Conservation (phyloP, 2,797 vertebrate species). For the Lates japonicus region DNA sequence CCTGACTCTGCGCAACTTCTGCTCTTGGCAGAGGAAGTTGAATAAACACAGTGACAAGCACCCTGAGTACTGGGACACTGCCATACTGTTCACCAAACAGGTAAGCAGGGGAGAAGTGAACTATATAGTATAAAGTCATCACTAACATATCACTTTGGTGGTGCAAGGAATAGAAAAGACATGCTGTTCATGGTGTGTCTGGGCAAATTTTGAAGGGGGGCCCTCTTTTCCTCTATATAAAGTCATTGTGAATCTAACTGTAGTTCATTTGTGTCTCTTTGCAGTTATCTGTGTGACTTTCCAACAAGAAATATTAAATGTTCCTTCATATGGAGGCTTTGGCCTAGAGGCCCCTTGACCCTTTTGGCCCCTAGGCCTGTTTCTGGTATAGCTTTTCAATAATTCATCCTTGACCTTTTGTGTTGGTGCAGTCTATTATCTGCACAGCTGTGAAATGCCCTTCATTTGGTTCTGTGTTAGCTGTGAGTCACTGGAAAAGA, state of each 20-base stretch:
- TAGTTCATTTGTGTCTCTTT: not conserved
- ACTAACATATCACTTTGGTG: not conserved
- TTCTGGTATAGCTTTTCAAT: not conserved
- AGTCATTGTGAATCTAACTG: no score
- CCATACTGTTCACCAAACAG: conserved; percentile 98
- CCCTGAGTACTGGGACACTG: conserved; percentile 97
- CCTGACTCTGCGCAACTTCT: conserved; percentile 97
- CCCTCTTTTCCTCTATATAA: not conserved
- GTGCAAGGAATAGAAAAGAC: not conserved
- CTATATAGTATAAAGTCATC: not conserved
- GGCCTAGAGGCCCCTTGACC: not conserved
- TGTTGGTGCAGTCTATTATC: conserved; percentile 15
- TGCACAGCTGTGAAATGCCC: conserved; percentile 29
- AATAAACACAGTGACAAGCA: conserved; percentile 97
- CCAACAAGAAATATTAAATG: not conserved
- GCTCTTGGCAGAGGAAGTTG: conserved; percentile 97
- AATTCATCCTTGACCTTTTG: not conserved
- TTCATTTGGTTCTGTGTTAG: conserved; percentile 11
- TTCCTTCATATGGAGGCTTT: not conserved
- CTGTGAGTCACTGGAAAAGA: conserved; percentile 61
- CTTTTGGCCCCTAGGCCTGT: not conserved
- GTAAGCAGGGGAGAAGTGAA: conserved; percentile 79
- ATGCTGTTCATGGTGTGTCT: not conserved
- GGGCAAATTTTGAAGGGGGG: not conserved
- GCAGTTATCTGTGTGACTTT: not conserved